These are phyloP conservation scores for Sarotherodon lohbergeri DNA, from an alignment of 2,113 vertebrate genomes.

Conservation along the genomic window DNA sequence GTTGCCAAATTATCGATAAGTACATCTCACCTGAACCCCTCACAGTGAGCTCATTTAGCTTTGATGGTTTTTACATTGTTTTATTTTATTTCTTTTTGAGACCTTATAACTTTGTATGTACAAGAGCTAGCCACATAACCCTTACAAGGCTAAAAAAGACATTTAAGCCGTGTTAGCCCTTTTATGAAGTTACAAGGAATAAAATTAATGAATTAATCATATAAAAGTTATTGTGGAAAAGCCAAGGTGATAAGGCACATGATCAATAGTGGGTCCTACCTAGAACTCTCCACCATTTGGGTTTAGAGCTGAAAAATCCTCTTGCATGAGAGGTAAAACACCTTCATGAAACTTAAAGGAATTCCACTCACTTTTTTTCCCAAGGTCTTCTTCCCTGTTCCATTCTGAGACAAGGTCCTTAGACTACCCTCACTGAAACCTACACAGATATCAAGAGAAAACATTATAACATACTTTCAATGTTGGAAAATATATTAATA, in stretches of 20 bases:
- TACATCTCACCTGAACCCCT: background rate
- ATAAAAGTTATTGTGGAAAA: background rate
- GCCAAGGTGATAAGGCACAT: background rate
- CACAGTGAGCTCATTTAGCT: background rate
- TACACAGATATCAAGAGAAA: background rate
- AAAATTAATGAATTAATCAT: background rate
- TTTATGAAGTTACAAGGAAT: background rate
- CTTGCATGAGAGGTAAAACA: background rate
- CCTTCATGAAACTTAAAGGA: background rate
- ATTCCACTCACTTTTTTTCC: background rate
- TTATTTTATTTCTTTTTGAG: background rate
- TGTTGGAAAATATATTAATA: background rate
- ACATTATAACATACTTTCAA: background rate
- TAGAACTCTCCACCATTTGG: background rate
- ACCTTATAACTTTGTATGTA: background rate
- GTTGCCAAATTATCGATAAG: background rate
- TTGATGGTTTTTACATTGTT: background rate
- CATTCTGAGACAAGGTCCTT: background rate
- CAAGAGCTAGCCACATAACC: background rate
- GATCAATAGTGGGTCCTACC: background rate
- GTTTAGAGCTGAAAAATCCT: background rate
- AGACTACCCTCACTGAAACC: background rate
- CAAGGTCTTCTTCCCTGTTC: background rate
- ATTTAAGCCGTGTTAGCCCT: background rate
- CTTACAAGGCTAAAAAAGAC: background rate